Conservation (phyloP, 2,113 vertebrate genomes). For the Lanius ludovicianus region DNA sequence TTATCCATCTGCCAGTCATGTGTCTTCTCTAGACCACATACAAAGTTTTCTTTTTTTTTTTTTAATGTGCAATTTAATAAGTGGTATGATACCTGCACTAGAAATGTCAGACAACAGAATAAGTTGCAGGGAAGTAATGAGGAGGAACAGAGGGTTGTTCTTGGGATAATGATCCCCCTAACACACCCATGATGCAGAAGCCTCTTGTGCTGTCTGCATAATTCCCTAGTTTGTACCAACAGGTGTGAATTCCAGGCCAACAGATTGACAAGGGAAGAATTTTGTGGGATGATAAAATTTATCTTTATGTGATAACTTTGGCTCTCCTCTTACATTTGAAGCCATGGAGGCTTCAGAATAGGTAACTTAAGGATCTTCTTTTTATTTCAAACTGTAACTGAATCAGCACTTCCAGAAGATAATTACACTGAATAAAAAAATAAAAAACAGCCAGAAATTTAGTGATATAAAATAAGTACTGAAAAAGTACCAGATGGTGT, state of each 20-base stretch:
- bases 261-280: neutral
- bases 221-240: neutral
- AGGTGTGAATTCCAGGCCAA: neutral
- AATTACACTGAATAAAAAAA: neutral
- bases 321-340: neutral
- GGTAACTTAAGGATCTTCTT: neutral
- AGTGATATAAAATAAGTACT: neutral
- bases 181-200: neutral
- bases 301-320: neutral
- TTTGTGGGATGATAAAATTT: neutral
- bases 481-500: neutral
- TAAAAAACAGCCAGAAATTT: neutral
- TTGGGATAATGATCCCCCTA: neutral
- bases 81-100: neutral
- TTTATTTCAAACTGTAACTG: neutral
- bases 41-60: neutral
- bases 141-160: neutral
- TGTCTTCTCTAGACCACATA: neutral
- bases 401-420: neutral
- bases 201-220: rapidly evolving
- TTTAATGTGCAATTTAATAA: neutral
- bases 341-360: neutral
- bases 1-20: neutral
- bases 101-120: neutral
- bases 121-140: neutral